A percentile compares a stretch with the other conserved stretches of the same genome.
phyloP scores from a whole-genome alignment of 2,113 vertebrate species.

The Lipophrys pholis region DNA sequence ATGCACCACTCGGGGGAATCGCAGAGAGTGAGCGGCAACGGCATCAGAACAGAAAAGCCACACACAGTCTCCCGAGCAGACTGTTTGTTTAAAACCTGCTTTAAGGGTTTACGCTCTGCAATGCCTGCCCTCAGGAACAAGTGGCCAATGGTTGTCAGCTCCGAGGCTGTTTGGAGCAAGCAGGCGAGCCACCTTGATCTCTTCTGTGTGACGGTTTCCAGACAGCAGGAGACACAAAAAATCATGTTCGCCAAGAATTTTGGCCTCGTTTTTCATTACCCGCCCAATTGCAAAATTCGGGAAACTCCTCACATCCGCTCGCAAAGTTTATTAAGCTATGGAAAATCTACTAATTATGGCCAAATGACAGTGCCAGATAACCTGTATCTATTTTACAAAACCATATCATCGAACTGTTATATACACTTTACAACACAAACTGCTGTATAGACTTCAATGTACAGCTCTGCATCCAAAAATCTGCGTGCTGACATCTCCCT shows the following conservation, averaged over 20 bases:
- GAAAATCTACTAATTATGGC: too few species aligned
- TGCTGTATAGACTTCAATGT: background rate
- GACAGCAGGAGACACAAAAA: conserved; percentile 50
- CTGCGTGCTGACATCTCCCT: conserved; percentile 17
- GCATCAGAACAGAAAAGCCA: conserved; percentile 63
- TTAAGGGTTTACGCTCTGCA: conserved; percentile 63
- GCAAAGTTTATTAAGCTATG: background rate
- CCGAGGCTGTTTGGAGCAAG: conserved; percentile 48
- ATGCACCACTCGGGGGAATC: conserved; percentile 37
- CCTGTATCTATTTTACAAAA: background rate
- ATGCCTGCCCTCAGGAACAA: conserved; percentile 54
- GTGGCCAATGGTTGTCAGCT: conserved; percentile 25
- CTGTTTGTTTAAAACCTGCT: conserved; percentile 71
- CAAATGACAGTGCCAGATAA: too few species aligned
- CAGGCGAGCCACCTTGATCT: conserved; percentile 62
- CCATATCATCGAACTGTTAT: background rate
- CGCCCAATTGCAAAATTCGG: conserved; percentile 30
- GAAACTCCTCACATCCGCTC: conserved; percentile 17
- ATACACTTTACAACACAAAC: conserved; percentile 1
- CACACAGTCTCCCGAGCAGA: conserved; percentile 47
- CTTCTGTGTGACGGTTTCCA: conserved; percentile 61
- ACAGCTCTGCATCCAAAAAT: conserved; percentile 3
- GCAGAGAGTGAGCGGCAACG: conserved; percentile 35
- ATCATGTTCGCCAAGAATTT: conserved; percentile 30
- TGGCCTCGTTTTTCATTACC: conserved; percentile 34